Base-by-base conservation (phyloP, 2,113 vertebrate genomes). In the Epinephelus lanceolatus region DNA sequence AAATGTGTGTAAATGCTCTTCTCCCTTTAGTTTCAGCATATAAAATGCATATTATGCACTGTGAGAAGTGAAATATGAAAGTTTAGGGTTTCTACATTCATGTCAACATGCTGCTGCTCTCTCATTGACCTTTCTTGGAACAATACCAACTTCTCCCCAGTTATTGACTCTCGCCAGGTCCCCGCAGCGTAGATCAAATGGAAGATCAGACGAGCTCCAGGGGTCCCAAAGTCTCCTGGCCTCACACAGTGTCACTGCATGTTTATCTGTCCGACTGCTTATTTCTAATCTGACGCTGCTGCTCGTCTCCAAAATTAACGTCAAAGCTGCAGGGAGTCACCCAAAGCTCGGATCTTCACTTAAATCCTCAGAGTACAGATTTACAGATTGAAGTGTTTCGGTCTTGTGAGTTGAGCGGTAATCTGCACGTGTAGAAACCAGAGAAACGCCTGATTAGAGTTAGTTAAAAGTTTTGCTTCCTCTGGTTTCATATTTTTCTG, bases 271-370 rank as follows among this genome's bases (percentile, higher is more conserved):
- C 75, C 10, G 18, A 49, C 52, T 70, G 56, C 81, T 71, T 79
- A 42, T 80, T 78, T 83, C 65, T 77, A 86, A 90, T 87, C 87
- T 87, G 60, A 62, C 3, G 1, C 66, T 51, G 59, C 69, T 63
- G 78, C 40, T 71, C 15, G 19, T 25, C 27, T 76, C 72, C 65
- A 61, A 89, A 90, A 86, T 85, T 62, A 85, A 80, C 71, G 1
- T 13, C 57, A 55, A 42, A 81, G 60, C 91, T 78, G 81, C 65
- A 30, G 77, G 85, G 71, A 85, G 78, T 76, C 80, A 27, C 75
- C 69, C 65, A 74, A 62, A 88, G 68, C 56, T 61, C 21, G 3
- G 61, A 82, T 81, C 72, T 65, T 80, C 60, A n/a, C 59, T 73
- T 30, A 83, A 82, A 80, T 56, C 77, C 65, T 53, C 56, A 49